phyloP scores from a whole-genome alignment of 2,797 vertebrate genomes.

The Peromyscus eremicus region DNA sequence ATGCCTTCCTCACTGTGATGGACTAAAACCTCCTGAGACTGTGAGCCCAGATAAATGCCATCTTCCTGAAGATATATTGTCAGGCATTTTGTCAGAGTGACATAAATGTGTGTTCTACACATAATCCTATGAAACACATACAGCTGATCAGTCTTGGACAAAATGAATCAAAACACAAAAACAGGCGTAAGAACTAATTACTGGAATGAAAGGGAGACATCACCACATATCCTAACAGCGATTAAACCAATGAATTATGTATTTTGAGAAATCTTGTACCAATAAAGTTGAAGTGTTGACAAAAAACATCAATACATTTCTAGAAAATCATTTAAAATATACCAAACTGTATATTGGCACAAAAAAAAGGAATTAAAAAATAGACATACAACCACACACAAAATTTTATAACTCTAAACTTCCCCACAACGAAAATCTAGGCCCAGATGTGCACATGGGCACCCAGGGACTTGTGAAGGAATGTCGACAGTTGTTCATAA shows the following conservation, averaged over 20 bases:
- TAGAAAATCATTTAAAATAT: conserved; percentile 30
- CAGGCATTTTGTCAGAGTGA: too few relatives aligned
- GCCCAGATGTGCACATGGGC: background rate
- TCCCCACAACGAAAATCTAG: conserved; percentile 37
- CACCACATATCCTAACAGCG: background rate
- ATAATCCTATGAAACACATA: background rate
- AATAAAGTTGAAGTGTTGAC: background rate
- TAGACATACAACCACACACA: background rate
- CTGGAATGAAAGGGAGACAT: background rate
- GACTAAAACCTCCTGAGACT: background rate
- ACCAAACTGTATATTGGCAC: background rate
- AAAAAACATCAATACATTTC: background rate
- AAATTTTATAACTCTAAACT: conserved; percentile 53
- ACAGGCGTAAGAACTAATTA: background rate
- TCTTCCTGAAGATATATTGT: background rate
- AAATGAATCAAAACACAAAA: background rate
- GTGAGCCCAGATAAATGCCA: background rate
- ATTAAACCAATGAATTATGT: background rate
- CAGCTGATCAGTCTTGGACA: background rate
- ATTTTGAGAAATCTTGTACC: conserved; percentile 1
- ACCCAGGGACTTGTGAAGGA: background rate
- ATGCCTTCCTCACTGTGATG: background rate
- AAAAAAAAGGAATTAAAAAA: conserved; percentile 33
- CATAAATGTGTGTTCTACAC: background rate
- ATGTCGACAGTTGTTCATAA: conserved; percentile 45